Percentiles rank a stretch among this genome's conserved stretches.
These are phyloP conservation scores for Caenorhabditis sinica DNA, from an alignment of 2,888 invertebrate species.

Conservation along the genomic window DNA sequence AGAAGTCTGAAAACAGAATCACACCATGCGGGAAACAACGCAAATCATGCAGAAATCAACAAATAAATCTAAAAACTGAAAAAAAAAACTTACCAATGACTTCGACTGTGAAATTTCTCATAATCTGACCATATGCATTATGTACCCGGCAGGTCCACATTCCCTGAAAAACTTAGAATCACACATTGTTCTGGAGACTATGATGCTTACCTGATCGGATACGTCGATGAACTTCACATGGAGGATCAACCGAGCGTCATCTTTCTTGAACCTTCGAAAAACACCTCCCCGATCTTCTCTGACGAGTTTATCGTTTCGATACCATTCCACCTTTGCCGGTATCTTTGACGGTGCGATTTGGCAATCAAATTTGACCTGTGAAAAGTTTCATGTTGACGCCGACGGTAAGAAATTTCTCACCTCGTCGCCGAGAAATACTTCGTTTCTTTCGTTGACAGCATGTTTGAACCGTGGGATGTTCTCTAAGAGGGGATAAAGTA, in stretches of 20 bases:
- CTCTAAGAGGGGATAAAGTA: slow-evolving; percentile 33
- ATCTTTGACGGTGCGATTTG: slow-evolving; percentile 44
- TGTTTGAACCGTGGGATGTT: slow-evolving; percentile 67
- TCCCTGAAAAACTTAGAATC: slow-evolving; percentile 71
- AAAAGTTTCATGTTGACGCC: neutral
- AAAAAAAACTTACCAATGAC: slow-evolving; percentile 79
- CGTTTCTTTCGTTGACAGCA: slow-evolving; percentile 51
- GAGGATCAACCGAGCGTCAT: slow-evolving; percentile 73
- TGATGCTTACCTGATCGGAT: slow-evolving; percentile 75
- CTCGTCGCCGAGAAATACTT: slow-evolving; percentile 68
- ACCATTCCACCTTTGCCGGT: slow-evolving; percentile 63
- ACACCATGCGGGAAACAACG: slow-evolving; percentile 34
- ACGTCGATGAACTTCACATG: slow-evolving; percentile 78
- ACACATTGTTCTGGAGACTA: neutral
- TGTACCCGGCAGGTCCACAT: slow-evolving; percentile 82
- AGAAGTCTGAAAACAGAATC: slow-evolving; percentile 81
- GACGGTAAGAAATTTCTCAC: slow-evolving; percentile 30
- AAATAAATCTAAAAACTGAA: neutral
- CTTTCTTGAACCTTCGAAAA: slow-evolving; percentile 40
- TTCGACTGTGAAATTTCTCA: slow-evolving; percentile 82
- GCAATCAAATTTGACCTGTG: slow-evolving; percentile 65
- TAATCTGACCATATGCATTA: slow-evolving; percentile 80
- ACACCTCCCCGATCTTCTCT: slow-evolving; percentile 20
- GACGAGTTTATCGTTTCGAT: slow-evolving; percentile 58
- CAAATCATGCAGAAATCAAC: neutral